Evolutionary conservation across 1,140 invertebrate species (phyloP), one percentile per base, ranked within the genome.

Genomic region (Ostrea denselamellosa): DNA sequence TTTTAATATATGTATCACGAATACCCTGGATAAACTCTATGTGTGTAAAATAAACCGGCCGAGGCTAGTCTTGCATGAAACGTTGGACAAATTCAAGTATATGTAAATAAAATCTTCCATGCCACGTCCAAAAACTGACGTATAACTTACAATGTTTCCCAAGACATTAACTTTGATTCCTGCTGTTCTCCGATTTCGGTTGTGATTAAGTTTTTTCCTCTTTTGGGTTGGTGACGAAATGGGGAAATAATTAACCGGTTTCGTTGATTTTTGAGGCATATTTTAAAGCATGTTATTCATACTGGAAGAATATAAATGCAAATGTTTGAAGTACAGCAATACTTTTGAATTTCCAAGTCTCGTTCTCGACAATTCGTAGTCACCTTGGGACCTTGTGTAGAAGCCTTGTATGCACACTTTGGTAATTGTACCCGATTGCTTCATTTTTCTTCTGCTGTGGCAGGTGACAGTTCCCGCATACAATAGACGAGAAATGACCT

Each of bases 11-110:
- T 28, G 68, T 77, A 77, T 25, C 68, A 77, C 68, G 14, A 77
- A 25, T 77, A 77, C 68, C 68, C 68, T 25, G 68, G 68, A 77
- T 77, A 77, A 77, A 77, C 68, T 62, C 5, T 19, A 17, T 77
- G 68, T 77, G 68, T 77, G 68, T 77, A 77, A 77, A 77, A 28
- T 77, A 77, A 77, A 77, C 68, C 68, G 68, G 28, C 25, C 68
- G 68, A 25, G 22, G 25, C 25, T 77, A 77, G 68, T 77, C 68
- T 77, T 77, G 68, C 68, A 77, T 77, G 68, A 77, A 77, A 77
- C 22, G 68, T 77, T 12, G 68, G 68, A 77, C 68, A 77, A 77
- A 77, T 77, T 34, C 68, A 77, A 34, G 68, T 28, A 25, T 77
- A 28, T 34, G 68, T 77, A 77, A 77, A 77, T 77, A 77, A 77